Base-by-base conservation (phyloP, 2,113 vertebrate species). In the Hippopotamus amphibius region DNA sequence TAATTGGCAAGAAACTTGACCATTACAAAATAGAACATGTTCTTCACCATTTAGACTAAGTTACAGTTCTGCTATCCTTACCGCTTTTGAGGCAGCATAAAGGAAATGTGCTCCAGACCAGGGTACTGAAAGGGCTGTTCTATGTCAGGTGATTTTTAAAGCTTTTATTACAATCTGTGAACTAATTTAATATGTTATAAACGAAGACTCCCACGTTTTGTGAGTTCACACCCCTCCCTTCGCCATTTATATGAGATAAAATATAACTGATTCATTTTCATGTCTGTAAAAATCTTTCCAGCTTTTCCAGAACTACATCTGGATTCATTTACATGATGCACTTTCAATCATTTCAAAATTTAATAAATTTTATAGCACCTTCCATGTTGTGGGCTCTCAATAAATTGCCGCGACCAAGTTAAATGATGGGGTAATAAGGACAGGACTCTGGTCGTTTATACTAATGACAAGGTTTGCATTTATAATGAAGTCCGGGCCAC, bases 271-370 rank as follows among this genome's bases (percentile, higher is more conserved):
- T 50, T 97, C 84, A 43, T 88, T 68, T 97, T 90, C n/a, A 76
- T 93, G 74, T 57, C 65, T 97, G 87, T 93, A 82, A 90, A 97
- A 94, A 90, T 95, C 50, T 68, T 85, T 87, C 93, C 96, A 90
- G 86, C 93, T 50, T 94, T 96, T 98, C 33, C 53, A 83, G 94
- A 95, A 93, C 85, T 93, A 94, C 90, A 85, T 91, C 88, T 50
- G 88, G 96, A 93, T 90, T 96, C 10, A 82, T 95, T 98, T 97
- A 90, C 92, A 26, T 81, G 81, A 94, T 72, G 80, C 43, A 61
- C 43, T 98, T 97, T 94, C 65, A 28, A n/a, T 98, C 86, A 87
- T 96, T 97, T 95, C 91, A 59, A 97, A 96, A 95, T 97, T 68
- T 94, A 93, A 95, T 96, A 48, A 86, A 66, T 63, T 97, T 97